Percentiles rank a stretch among this genome's conserved stretches.
These are phyloP conservation scores for Dendrolimus pini DNA, from an alignment of 2,888 invertebrate genomes.

Conservation along the genomic window DNA sequence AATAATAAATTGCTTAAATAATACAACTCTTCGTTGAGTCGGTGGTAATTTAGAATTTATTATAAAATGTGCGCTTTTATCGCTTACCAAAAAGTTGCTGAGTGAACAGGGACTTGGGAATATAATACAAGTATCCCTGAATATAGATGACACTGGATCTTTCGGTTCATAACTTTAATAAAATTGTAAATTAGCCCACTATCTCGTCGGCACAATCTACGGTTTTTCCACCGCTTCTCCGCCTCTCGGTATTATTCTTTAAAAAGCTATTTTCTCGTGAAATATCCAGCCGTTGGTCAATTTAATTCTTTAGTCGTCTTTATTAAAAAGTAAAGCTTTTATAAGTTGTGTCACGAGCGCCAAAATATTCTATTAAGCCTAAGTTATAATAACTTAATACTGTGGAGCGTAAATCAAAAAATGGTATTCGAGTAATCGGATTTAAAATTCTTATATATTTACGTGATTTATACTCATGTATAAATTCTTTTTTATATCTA, in stretches of 20 bases:
- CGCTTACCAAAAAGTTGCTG: not conserved
- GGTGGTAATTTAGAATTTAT: not conserved
- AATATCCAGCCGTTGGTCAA: not conserved
- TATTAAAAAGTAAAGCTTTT: not conserved
- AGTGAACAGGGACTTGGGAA: not conserved
- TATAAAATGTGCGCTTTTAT: not conserved
- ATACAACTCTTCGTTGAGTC: constrained; percentile 7
- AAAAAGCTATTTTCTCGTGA: not conserved
- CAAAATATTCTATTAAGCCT: not conserved
- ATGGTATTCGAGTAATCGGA: not conserved
- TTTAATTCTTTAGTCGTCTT: not conserved
- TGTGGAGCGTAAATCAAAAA: not conserved
- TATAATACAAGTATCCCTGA: not conserved
- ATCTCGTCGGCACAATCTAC: not conserved
- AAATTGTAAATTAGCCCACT: not conserved
- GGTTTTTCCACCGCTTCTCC: not conserved
- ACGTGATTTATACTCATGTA: no score
- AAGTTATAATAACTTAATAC: not conserved
- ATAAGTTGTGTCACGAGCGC: not conserved
- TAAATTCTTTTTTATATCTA: no score
- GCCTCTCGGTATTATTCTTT: not conserved
- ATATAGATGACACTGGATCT: not conserved
- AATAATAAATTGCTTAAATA: constrained; percentile 34
- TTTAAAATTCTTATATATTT: not conserved
- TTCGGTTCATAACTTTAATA: not conserved